Evolutionary conservation across 1,140 invertebrate species (phyloP).

Genomic region (Papilio glaucus): DNA sequence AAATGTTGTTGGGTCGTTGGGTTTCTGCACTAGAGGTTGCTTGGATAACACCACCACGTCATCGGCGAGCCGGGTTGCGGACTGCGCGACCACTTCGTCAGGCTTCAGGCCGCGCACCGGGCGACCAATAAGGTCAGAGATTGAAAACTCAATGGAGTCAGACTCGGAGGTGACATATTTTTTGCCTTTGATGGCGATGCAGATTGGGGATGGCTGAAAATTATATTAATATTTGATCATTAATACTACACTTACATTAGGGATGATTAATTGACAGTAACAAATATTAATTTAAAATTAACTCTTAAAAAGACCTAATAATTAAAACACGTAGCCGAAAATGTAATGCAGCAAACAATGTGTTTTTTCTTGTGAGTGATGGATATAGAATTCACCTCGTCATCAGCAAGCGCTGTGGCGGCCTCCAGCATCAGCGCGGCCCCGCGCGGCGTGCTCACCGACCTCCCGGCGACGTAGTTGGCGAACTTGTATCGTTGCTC

Average conservation of each 20-base stretch:
- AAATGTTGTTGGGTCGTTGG: conserved; percentile 87
- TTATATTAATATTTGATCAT: not conserved
- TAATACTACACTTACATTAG: not conserved
- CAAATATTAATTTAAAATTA: too few species aligned
- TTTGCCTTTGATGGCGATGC: conserved; percentile 90
- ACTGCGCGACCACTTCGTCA: conserved; percentile 89
- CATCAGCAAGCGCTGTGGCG: conserved; percentile 86
- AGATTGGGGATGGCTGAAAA: conserved; percentile 85
- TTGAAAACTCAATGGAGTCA: conserved; percentile 89
- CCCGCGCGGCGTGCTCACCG: conserved; percentile 93
- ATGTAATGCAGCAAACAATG: too few species aligned
- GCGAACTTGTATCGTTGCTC: conserved; percentile 95
- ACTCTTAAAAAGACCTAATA: too few species aligned
- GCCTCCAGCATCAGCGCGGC: conserved; percentile 91
- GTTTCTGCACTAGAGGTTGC: conserved; percentile 79
- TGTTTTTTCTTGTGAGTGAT: too few species aligned
- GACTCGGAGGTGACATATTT: conserved; percentile 88
- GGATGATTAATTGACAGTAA: not conserved
- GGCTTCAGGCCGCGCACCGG: conserved; percentile 85
- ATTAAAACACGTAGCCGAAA: too few species aligned
- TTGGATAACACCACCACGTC: conserved; percentile 90
- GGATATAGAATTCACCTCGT: conserved; percentile 58
- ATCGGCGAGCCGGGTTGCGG: conserved; percentile 89
- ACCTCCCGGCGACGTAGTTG: conserved; percentile 93
- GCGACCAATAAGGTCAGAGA: conserved; percentile 94